Evolutionary conservation across 2,888 invertebrate genomes (phyloP), one percentile per base, ranked within the genome.

Genomic region (Syritta pipiens): DNA sequence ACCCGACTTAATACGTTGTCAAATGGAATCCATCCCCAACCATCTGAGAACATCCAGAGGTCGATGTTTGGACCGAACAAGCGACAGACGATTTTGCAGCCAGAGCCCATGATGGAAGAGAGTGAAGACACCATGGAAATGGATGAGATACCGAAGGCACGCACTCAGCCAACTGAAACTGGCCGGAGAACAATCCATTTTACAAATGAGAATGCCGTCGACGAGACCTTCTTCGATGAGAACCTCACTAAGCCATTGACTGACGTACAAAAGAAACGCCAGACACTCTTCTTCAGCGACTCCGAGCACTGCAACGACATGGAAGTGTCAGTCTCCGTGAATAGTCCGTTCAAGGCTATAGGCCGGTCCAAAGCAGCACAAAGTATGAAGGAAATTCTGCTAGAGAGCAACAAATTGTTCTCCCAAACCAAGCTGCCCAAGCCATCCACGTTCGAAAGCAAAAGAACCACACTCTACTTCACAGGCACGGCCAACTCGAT

Each of bases 161-260:
- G 6, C 0, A 30, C 6, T 0, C 1, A 42, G 28, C 30, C 49
- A 1, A 17, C 1, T n/a, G n/a, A n/a, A 19, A 7, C 20, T 5
- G 4, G 2, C 7, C 32, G 55, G 3, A 62, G 63, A 30, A 71
- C 71, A 17, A 63, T 63, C 4, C 55, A 63, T 22, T 72, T 72
- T 2, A 30, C 55, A 3, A 49, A 63, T 14, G 63, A 72, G 20
- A 32, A 72, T 12, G 72, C 72, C 2, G 63, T 72, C 0, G 72
- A 72, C 49, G 72, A 63, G 7, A 57, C 63, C 2, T 72, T 72
- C 35, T 63, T 72, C 26, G 72, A 57, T 12, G 53, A 65, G 9
- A 74, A 59, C 1, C 5, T 17, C 20, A 32, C 40, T 0, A 65
- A 35, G 5, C 48, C 40, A 24, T 30, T 5, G 6, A 7, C 35